Evolutionary conservation across 2,797 vertebrate species (phyloP).

Genomic region (Artibeus lituratus): DNA sequence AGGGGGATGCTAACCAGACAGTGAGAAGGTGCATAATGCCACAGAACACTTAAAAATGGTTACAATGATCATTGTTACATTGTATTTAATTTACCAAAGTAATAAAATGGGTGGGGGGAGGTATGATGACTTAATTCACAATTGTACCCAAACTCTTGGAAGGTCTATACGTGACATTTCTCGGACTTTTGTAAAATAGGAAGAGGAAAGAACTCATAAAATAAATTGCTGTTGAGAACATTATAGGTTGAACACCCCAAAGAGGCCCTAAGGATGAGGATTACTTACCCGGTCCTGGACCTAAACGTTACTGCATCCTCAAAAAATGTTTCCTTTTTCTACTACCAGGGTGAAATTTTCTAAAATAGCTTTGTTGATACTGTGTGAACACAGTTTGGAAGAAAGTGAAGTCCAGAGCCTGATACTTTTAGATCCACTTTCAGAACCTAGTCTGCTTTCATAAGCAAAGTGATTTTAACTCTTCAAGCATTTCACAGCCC

Average conservation of each 20-base stretch:
- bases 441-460: background rate
- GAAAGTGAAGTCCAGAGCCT: background rate
- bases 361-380: background rate
- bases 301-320: background rate
- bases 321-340: background rate
- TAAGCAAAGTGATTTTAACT: background rate
- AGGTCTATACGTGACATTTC: background rate
- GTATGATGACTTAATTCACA: background rate
- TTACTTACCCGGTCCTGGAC: background rate
- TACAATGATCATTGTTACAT: fast-evolving
- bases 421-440: background rate
- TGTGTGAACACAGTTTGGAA: background rate
- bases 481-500: background rate
- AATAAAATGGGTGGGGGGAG: background rate
- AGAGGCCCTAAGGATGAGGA: background rate
- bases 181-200: background rate
- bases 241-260: background rate
- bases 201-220: background rate
- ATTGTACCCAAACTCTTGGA: background rate
- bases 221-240: background rate
- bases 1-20: too few species aligned
- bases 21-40: background rate
- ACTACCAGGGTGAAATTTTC: background rate
- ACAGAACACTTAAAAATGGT: background rate
- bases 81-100: background rate